Evolutionary conservation across 2,888 invertebrate genomes (phyloP).

Genomic region (Dichetophora obliterata): DNA sequence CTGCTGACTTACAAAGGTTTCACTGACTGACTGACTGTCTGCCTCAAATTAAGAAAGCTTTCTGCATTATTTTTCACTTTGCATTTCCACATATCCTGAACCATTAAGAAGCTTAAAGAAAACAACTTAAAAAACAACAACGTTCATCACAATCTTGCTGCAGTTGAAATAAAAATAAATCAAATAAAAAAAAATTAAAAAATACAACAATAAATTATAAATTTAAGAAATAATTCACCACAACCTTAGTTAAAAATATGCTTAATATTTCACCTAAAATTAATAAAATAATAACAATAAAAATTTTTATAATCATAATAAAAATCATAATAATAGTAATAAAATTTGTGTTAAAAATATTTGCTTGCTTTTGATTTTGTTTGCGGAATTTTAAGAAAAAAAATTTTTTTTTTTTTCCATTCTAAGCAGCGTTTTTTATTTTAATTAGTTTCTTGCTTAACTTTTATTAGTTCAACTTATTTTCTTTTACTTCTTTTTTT

Average conservation of each 20-base stretch:
- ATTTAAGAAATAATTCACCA: conserved; percentile 36
- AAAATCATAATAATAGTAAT: not conserved
- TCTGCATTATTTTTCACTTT: not conserved
- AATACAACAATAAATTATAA: conserved; percentile 2
- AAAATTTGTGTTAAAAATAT: not conserved
- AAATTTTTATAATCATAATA: not conserved
- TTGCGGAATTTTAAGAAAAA: conserved; percentile 6
- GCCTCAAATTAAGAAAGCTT: not conserved
- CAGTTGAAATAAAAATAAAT: conserved; percentile 42
- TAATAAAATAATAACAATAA: not conserved
- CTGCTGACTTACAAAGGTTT: not conserved
- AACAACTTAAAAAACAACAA: not conserved
- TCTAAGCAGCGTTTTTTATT: not conserved
- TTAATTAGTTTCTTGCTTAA: not conserved
- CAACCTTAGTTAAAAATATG: conserved; percentile 37
- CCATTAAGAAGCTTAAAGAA: not conserved
- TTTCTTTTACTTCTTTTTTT: conserved; percentile 21
- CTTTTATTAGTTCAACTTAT: conserved; percentile 14
- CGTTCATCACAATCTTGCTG: conserved; percentile 30
- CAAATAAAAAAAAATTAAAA: conserved; percentile 21
- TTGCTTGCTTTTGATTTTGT: conserved; percentile 20
- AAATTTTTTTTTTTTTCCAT: not conserved
- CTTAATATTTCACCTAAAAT: not conserved
- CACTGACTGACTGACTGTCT: not conserved
- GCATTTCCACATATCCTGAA: not conserved